A percentile compares a stretch with the other conserved stretches of the same genome.
Evolutionary conservation across 2,888 invertebrate species (phyloP).

Genomic region (Lochmaea capreae): DNA sequence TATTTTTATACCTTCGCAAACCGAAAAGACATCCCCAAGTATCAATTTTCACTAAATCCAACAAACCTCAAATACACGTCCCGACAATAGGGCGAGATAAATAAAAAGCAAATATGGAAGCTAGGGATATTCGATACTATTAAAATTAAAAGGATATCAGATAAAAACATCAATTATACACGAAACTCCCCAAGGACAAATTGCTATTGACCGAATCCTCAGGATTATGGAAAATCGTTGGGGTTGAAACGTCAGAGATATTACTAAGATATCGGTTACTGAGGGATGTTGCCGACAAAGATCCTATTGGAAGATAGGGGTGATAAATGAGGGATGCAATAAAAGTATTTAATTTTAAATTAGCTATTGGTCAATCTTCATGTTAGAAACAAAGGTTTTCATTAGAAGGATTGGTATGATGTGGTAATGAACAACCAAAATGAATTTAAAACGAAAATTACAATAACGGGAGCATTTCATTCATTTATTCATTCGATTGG

Average conservation of each 20-base stretch:
- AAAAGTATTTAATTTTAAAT: neutral
- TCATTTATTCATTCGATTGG: no score
- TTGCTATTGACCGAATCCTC: slow-evolving; percentile 60
- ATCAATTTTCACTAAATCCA: neutral
- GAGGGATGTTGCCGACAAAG: slow-evolving; percentile 37
- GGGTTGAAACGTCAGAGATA: slow-evolving; percentile 50
- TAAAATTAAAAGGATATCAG: slow-evolving; percentile 52
- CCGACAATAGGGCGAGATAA: slow-evolving; percentile 3
- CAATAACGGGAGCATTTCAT: no score
- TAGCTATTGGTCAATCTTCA: no score
- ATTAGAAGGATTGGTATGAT: no score
- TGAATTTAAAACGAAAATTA: no score
- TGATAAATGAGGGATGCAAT: slow-evolving; percentile 14
- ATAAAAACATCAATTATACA: slow-evolving; percentile 59
- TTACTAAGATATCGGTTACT: slow-evolving; percentile 42
- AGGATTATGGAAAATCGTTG: slow-evolving; percentile 59
- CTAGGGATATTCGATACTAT: slow-evolving; percentile 33
- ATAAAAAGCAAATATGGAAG: slow-evolving; percentile 29
- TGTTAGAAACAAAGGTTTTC: no score
- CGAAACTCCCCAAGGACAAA: slow-evolving; percentile 57
- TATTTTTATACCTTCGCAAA: no score
- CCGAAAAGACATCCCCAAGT: no score
- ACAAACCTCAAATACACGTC: neutral
- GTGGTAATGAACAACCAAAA: no score
- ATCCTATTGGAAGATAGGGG: slow-evolving; percentile 45